Conservation (phyloP, 1,140 invertebrate species). For the Cydia strobilella region DNA sequence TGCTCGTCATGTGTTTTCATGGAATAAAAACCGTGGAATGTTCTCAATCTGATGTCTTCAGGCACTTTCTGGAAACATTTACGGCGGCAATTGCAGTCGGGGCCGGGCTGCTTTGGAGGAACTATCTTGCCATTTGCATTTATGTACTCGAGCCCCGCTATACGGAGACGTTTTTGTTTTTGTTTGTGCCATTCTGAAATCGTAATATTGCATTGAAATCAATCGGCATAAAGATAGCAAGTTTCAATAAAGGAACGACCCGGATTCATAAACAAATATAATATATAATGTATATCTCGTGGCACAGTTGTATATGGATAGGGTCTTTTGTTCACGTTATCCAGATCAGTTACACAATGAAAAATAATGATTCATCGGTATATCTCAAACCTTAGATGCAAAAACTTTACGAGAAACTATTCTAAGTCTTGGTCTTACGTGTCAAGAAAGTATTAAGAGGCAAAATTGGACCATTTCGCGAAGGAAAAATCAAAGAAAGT, state of each 20-base stretch:
- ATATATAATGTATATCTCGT: background rate
- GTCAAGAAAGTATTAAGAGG: slow-evolving; percentile 75
- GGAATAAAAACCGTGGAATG: slow-evolving; percentile 81
- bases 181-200: slow-evolving; percentile 82
- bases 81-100: slow-evolving; percentile 80
- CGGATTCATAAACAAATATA: background rate
- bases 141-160: slow-evolving; percentile 80
- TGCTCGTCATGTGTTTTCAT: slow-evolving; percentile 82
- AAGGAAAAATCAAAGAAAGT: background rate
- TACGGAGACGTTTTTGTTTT: slow-evolving; percentile 80
- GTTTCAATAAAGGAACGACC: background rate
- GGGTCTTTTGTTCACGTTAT: background rate
- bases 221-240: background rate
- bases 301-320: background rate
- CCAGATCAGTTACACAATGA: background rate
- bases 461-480: slow-evolving; percentile 49
- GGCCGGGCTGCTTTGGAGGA: slow-evolving; percentile 77
- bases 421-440: slow-evolving; percentile 50
- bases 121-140: slow-evolving; percentile 81
- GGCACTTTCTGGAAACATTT: slow-evolving; percentile 79
- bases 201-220: background rate
- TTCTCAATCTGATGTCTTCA: slow-evolving; percentile 75
- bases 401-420: slow-evolving; percentile 36
- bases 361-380: background rate
- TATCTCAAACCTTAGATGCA: background rate